phyloP scores from a whole-genome alignment of 2,113 vertebrate genomes.

The Hassar affinis region DNA sequence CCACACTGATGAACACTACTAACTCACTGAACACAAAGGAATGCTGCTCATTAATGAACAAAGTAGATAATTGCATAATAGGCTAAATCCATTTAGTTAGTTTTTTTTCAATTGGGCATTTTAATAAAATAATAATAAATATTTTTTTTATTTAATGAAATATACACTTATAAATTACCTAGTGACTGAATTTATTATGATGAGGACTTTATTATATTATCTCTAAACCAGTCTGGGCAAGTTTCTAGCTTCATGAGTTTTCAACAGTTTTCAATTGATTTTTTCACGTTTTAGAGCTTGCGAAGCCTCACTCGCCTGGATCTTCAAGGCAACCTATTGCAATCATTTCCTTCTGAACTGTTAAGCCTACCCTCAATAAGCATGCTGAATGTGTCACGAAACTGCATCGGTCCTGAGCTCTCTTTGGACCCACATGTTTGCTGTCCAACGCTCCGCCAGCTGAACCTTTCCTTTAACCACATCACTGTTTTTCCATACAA shows the following conservation, averaged over 20 bases:
- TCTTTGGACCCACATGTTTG: conserved; percentile 66
- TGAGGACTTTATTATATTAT: not conserved
- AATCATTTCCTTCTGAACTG: conserved; percentile 76
- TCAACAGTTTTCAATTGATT: not conserved
- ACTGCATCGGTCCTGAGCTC: conserved; percentile 81
- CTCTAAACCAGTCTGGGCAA: not conserved
- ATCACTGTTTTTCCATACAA: conserved; percentile 73
- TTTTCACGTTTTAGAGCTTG: conserved; percentile 74
- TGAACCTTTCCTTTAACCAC: conserved; percentile 90
- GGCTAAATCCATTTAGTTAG: not conserved
- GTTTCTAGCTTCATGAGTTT: not conserved
- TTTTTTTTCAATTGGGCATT: not conserved
- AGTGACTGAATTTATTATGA: not conserved
- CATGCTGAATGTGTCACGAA: conserved; percentile 85
- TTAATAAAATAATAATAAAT: too few species aligned
- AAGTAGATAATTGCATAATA: not conserved
- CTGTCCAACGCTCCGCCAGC: conserved; percentile 79
- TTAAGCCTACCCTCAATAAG: conserved; percentile 80
- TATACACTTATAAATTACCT: not conserved
- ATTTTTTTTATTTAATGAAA: not conserved
- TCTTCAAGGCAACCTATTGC: conserved; percentile 86
- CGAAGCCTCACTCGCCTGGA: conserved; percentile 85
- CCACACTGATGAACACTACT: not conserved
- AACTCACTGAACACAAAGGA: not conserved
- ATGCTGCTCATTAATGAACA: not conserved